Conservation (phyloP, 2,797 vertebrate genomes). For the Urophycis tenuis region DNA sequence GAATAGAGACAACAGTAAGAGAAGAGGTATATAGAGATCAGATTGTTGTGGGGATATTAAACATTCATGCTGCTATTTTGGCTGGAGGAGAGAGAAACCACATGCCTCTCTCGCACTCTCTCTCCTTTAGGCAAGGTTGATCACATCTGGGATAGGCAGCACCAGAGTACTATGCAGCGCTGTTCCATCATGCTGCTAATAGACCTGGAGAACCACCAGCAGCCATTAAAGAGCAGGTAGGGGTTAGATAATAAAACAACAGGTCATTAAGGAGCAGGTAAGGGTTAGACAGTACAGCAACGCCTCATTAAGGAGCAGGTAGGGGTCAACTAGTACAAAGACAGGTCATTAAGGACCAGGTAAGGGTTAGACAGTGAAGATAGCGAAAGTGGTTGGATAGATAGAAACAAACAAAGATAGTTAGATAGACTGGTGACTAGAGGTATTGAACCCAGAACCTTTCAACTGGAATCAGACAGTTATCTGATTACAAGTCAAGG, state of each 20-base stretch:
- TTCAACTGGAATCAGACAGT: too few species aligned
- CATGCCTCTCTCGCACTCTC: background rate
- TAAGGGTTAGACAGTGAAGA: too few species aligned
- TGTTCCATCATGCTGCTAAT: background rate
- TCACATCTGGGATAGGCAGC: background rate
- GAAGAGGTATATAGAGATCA: slow-evolving; percentile 16
- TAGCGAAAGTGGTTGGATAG: too few species aligned
- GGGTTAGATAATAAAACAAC: too few species aligned
- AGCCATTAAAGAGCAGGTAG: background rate
- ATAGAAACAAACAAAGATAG: too few species aligned
- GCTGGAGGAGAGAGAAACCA: background rate
- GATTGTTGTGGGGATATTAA: slow-evolving; percentile 9
- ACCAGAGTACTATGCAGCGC: background rate
- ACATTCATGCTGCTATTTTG: background rate
- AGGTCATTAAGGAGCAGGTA: too few species aligned
- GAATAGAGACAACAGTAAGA: slow-evolving; percentile 10
- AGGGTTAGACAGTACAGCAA: background rate
- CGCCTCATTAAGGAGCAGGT: too few species aligned
- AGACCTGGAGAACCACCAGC: background rate
- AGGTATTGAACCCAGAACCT: too few species aligned
- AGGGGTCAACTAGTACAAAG: too few species aligned
- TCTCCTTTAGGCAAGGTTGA: background rate
- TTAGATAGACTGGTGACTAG: too few species aligned
- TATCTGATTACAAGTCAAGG: too few species aligned
- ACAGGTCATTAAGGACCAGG: too few species aligned